A percentile compares a stretch with the other conserved stretches of the same genome.
Conservation (phyloP, 1,140 invertebrate species). For the Lamellibrachia luymesi region DNA sequence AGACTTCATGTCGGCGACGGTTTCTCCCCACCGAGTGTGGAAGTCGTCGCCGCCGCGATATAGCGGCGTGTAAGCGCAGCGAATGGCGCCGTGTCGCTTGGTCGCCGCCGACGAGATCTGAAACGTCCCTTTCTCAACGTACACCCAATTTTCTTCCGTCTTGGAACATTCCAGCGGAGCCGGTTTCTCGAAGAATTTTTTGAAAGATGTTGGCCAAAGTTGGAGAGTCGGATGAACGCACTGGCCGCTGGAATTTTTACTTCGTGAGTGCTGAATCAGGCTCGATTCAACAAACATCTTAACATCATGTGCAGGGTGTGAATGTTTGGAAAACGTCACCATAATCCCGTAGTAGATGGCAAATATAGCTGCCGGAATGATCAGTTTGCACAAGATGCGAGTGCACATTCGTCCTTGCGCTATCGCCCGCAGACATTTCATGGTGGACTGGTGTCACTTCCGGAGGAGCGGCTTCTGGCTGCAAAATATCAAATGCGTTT, state of each 20-base stretch:
- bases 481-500: too few relatives aligned
- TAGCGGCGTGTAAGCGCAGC: slow-evolving; percentile 20
- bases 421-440: too few relatives aligned
- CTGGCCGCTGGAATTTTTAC: background rate
- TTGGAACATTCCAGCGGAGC: slow-evolving; percentile 19
- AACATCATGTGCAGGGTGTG: background rate
- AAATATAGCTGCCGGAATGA: background rate
- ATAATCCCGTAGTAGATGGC: background rate
- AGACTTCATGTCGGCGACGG: background rate
- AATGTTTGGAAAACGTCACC: background rate
- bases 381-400: background rate
- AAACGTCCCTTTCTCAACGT: slow-evolving; percentile 22
- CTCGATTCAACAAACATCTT: background rate
- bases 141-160: slow-evolving; percentile 24
- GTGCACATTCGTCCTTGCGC: too few relatives aligned
- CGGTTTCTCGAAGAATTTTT: slow-evolving; percentile 8
- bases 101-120: slow-evolving; percentile 20
- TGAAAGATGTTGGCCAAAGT: background rate
- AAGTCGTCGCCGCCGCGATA: slow-evolving; percentile 13
- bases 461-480: too few relatives aligned
- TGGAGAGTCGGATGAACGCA: slow-evolving; percentile 8
- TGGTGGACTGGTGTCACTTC: too few relatives aligned
- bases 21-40: background rate
- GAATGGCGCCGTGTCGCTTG: slow-evolving; percentile 16
- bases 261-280: background rate